Conservation (phyloP, 2,888 invertebrate species). For the Ennomos fuscantarius region DNA sequence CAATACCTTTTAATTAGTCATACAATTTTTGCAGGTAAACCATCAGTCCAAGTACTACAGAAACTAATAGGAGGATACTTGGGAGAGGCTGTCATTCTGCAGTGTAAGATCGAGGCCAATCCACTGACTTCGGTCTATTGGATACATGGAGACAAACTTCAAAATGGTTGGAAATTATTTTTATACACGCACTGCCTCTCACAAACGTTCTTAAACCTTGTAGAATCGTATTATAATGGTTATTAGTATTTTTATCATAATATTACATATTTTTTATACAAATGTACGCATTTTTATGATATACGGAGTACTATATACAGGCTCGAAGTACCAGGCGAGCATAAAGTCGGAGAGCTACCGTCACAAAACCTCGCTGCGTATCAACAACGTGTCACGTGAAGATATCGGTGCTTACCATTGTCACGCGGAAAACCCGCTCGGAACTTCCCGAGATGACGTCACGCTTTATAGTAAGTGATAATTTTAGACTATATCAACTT, state of each 20-base stretch:
- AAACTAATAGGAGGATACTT: conserved; percentile 88
- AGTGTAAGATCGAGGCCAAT: conserved; percentile 90
- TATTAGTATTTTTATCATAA: too few species aligned
- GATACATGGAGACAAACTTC: conserved; percentile 86
- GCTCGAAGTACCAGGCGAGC: conserved; percentile 63
- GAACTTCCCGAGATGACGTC: conserved; percentile 86
- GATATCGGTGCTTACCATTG: conserved; percentile 88
- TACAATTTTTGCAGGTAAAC: conserved; percentile 84
- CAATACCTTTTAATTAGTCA: neutral
- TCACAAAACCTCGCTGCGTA: conserved; percentile 84
- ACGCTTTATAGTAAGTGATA: conserved; percentile 87
- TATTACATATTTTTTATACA: too few species aligned
- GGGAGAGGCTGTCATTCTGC: conserved; percentile 86
- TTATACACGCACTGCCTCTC: neutral
- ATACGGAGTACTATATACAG: conserved; percentile 32
- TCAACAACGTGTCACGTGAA: conserved; percentile 78
- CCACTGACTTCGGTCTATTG: conserved; percentile 90
- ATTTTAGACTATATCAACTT: too few species aligned
- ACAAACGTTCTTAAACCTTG: neutral
- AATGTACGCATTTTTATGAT: too few species aligned
- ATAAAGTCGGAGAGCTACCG: conserved; percentile 76
- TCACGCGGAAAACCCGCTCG: conserved; percentile 87
- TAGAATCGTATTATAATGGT: too few species aligned
- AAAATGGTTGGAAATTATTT: conserved; percentile 71
- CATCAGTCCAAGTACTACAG: conserved; percentile 88